Evolutionary conservation across 2,888 invertebrate genomes (phyloP), one percentile per base, ranked within the genome.

Genomic region (Osedax frankpressi): DNA sequence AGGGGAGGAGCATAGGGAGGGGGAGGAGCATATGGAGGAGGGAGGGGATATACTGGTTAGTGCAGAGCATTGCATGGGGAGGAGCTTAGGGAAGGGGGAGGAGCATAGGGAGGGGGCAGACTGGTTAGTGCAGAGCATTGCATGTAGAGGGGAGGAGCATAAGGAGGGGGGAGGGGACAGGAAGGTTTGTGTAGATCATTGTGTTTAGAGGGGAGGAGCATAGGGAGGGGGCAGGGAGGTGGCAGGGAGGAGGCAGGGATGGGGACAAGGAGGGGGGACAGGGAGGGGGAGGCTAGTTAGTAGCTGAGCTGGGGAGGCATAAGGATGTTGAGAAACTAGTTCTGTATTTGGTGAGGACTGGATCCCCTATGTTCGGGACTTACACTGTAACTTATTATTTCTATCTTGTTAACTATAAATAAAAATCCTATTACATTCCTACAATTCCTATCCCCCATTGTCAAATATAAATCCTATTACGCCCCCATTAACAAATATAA

Each of bases 41-140:
- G n/a, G n/a, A n/a, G n/a, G n/a, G n/a, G n/a, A n/a, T n/a, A n/a
- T n/a, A n/a, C 28, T 28, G 19, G 27, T 14, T 14, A 2, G 24
- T 14, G 65, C 27, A 26, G 26, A 62, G 63, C 2, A 14, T 2
- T 14, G 24, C 14, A n/a, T 19, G n/a, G n/a, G n/a, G n/a, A n/a
- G n/a, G n/a, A n/a, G n/a, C n/a, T n/a, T n/a, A n/a, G n/a, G n/a
- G n/a, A n/a, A n/a, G n/a, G n/a, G n/a, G n/a, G n/a, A n/a, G n/a
- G n/a, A n/a, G n/a, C n/a, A n/a, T n/a, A n/a, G 79, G 97, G 97
- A 79, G 85, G 85, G 14, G 87, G 87, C 77, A 79, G 86, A 65
- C 86, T 98, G 67, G 88, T 95, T 60, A 92, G 92, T 81, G 89
- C 91, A 68, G 92, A 94, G 80, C 94, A 98, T 1, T 97, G 98